A percentile compares a stretch with the other conserved stretches of the same genome.
phyloP scores from a whole-genome alignment of 1,140 invertebrate genomes.

The Lysiphlebus fabarum region DNA sequence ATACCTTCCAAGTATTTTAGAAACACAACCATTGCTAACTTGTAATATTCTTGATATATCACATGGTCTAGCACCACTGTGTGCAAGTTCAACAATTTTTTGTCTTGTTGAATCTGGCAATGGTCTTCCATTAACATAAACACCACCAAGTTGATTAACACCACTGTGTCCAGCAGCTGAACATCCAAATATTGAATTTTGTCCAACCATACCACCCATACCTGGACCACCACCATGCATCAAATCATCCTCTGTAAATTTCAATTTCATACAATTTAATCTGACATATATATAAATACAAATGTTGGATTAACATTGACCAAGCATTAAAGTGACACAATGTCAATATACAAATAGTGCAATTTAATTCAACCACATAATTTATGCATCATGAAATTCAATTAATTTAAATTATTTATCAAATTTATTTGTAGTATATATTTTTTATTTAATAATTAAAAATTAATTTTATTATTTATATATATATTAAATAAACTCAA shows the following conservation, averaged over 20 bases:
- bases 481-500: too few species aligned
- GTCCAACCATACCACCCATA: conserved; percentile 54
- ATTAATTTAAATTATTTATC: too few species aligned
- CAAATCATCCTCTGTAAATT: conserved; percentile 53
- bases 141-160: conserved; percentile 97
- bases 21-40: conserved; percentile 94
- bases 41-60: conserved; percentile 96
- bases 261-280: conserved; percentile 33
- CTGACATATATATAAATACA: conserved; percentile 1
- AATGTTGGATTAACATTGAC: conserved; percentile 10
- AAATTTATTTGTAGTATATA: too few species aligned
- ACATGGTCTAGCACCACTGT: conserved; percentile 94
- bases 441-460: too few species aligned
- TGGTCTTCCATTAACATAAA: conserved; percentile 96
- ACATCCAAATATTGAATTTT: conserved; percentile 70
- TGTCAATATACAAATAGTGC: conserved; percentile 5
- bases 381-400: too few species aligned
- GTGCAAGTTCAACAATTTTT: conserved; percentile 96
- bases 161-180: conserved; percentile 88
- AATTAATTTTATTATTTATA: too few species aligned
- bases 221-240: conserved; percentile 52
- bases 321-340: conserved; percentile 7
- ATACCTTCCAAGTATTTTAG: conserved; percentile 92
- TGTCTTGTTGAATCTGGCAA: conserved; percentile 94
- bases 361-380: too few species aligned